These are phyloP conservation scores for Frieseomelitta varia DNA, from an alignment of 1,140 invertebrate genomes.

Conservation along the genomic window DNA sequence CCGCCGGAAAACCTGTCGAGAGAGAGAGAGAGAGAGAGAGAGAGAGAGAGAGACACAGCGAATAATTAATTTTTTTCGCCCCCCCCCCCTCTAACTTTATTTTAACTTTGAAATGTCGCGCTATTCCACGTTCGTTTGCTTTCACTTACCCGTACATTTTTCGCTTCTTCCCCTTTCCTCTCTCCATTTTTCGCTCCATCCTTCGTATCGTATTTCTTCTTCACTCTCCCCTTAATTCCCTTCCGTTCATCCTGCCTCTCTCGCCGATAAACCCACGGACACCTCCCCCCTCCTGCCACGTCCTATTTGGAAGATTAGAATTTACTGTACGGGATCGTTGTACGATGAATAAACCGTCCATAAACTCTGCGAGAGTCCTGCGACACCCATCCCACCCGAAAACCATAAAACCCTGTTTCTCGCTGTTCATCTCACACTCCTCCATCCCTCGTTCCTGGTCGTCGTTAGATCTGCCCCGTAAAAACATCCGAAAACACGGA, in stretches of 20 bases:
- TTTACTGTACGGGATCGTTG: background rate
- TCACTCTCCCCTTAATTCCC: background rate
- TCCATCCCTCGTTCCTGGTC: background rate
- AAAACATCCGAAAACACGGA: background rate
- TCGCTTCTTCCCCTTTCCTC: background rate
- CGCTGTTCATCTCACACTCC: background rate
- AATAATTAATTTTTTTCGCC: no score
- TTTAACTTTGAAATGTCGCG: no score
- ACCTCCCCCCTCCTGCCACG: background rate
- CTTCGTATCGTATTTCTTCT: background rate
- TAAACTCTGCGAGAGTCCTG: background rate
- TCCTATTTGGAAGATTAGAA: background rate
- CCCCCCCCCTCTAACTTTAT: no score
- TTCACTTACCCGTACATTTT: background rate
- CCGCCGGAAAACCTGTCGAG: no score
- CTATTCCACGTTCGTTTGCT: no score
- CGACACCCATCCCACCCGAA: background rate
- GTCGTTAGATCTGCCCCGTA: background rate
- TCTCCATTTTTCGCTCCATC: background rate
- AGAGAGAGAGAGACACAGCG: no score
- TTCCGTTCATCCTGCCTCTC: no score
- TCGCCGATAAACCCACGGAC: background rate
- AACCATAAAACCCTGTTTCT: background rate
- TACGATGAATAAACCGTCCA: constrained; percentile 1
- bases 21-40: no score